These are phyloP conservation scores for Meloe dianella DNA, from an alignment of 2,888 invertebrate genomes.

Conservation along the genomic window DNA sequence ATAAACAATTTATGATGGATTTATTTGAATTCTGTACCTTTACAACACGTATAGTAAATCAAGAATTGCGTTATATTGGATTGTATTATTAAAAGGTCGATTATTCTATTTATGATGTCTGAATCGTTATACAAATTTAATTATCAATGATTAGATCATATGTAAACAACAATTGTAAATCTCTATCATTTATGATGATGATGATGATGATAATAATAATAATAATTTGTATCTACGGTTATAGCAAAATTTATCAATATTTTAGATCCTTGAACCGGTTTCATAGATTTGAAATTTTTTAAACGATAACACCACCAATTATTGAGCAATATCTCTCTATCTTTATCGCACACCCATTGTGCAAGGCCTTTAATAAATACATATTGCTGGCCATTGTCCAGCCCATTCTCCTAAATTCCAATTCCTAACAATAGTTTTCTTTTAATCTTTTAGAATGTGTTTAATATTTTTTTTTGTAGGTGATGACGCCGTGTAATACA, in stretches of 20 bases:
- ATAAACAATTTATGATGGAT: neutral
- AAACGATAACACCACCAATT: neutral
- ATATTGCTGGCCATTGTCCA: slow-evolving; percentile 20
- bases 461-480: slow-evolving; percentile 63
- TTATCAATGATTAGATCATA: neutral
- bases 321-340: neutral
- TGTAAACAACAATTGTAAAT: neutral
- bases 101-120: neutral
- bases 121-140: neutral
- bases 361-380: neutral
- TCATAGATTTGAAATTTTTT: neutral
- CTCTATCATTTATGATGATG: neutral
- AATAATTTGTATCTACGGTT: slow-evolving; percentile 5
- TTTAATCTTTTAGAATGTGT: too few relatives aligned
- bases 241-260: neutral
- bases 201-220: neutral
- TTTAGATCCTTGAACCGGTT: slow-evolving; percentile 6
- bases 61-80: neutral
- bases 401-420: slow-evolving; percentile 15
- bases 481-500: slow-evolving; percentile 92
- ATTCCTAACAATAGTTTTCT: slow-evolving; percentile 23
- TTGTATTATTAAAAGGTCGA: neutral
- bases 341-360: neutral
- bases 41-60: neutral
- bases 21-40: neutral